Evolutionary conservation across 2,888 invertebrate species (phyloP).

Genomic region (Syrphus vitripennis): DNA sequence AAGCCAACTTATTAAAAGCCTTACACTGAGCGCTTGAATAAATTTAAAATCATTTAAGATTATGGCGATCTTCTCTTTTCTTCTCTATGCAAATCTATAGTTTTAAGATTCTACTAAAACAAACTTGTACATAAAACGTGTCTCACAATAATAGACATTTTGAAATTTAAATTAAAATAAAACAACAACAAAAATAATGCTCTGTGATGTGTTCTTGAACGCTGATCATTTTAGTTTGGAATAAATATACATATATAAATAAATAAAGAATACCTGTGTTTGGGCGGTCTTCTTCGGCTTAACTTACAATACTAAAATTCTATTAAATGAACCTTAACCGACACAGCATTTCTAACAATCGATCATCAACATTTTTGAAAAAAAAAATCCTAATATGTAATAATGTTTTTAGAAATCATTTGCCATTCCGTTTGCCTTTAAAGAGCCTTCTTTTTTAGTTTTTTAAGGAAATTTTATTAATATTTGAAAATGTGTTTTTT

Average conservation of each 20-base stretch:
- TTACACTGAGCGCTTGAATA: constrained; percentile 37
- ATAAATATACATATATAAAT: no score
- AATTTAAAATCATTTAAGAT: constrained; percentile 1
- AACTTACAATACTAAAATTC: constrained; percentile 14
- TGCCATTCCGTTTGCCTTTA: constrained; percentile 2
- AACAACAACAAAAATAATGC: background rate
- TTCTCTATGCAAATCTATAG: background rate
- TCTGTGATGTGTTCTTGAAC: constrained; percentile 17
- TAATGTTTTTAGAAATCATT: constrained; percentile 17
- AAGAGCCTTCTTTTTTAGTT: background rate
- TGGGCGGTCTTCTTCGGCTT: constrained; percentile 67
- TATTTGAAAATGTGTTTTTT: constrained; percentile 67
- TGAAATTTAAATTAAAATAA: background rate
- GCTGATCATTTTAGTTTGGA: constrained; percentile 54
- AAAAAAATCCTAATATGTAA: constrained; percentile 25
- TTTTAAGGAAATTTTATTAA: background rate
- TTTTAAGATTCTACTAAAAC: constrained; percentile 14
- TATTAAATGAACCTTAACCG: constrained; percentile 27
- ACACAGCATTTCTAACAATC: constrained; percentile 35
- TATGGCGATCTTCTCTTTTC: constrained; percentile 7
- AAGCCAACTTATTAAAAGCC: constrained; percentile 35
- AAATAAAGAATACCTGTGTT: constrained; percentile 60
- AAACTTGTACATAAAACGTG: constrained; percentile 5
- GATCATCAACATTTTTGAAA: no score
- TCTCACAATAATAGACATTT: background rate